Conservation (phyloP, 2,797 vertebrate species). For the Sebastes hubbsi region DNA sequence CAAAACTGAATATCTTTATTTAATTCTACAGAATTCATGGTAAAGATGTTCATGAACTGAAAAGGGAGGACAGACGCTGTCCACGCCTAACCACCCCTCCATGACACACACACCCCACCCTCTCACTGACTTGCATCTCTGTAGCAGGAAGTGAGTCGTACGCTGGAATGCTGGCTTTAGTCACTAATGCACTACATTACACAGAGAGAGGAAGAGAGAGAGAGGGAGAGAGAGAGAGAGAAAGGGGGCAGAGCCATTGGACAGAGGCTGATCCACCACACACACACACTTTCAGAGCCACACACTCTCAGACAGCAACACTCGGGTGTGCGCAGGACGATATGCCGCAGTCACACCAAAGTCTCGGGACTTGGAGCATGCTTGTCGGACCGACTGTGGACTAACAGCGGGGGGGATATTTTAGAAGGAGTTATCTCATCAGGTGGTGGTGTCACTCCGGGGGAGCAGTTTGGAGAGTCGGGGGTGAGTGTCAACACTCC, state of each 20-base stretch:
- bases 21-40: background rate
- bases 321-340: conserved; percentile 41
- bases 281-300: conserved; percentile 43
- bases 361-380: conserved; percentile 32
- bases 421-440: conserved; percentile 40
- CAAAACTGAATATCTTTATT: background rate
- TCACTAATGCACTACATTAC: conserved; percentile 50
- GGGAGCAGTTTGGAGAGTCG: conserved; percentile 35
- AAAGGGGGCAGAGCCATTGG: conserved; percentile 51
- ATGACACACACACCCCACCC: conserved; percentile 36
- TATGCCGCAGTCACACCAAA: conserved; percentile 55
- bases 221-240: background rate
- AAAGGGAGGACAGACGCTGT: conserved; percentile 17
- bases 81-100: conserved; percentile 11
- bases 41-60: background rate
- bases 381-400: conserved; percentile 44
- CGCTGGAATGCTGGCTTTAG: conserved; percentile 73
- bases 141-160: conserved; percentile 78
- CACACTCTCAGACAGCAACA: conserved; percentile 54
- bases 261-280: conserved; percentile 51
- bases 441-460: conserved; percentile 51
- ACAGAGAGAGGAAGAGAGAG: background rate
- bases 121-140: conserved; percentile 36
- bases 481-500: conserved; percentile 64
- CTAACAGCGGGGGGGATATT: conserved; percentile 41